These are phyloP conservation scores for Gallirallus australis DNA, from an alignment of 2,797 vertebrate species.

Conservation along the genomic window DNA sequence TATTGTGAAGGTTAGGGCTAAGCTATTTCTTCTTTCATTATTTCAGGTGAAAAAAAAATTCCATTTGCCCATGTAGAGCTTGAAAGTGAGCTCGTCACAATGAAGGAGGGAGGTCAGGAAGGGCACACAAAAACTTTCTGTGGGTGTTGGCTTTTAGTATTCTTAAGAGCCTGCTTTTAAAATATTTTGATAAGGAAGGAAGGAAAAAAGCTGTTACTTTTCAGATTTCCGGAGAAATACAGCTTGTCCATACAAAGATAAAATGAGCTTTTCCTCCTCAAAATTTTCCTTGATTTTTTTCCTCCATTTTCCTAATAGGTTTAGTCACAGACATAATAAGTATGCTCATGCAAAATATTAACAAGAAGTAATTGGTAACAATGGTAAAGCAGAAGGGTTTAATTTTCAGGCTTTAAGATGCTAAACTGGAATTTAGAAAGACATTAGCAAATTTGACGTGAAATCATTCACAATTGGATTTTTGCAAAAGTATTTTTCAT, in stretches of 20 bases:
- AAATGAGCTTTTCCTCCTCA: background rate
- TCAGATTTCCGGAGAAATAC: background rate
- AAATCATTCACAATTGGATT: background rate
- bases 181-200: background rate
- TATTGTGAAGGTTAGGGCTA: background rate
- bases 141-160: accelerated
- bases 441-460: background rate
- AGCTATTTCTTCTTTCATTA: background rate
- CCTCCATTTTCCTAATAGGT: background rate
- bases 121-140: background rate
- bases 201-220: background rate
- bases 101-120: background rate
- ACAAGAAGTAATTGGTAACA: background rate
- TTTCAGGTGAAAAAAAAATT: background rate
- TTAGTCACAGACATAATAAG: background rate
- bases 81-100: background rate
- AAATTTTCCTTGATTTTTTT: background rate
- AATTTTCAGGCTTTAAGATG: background rate
- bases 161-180: background rate
- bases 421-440: background rate
- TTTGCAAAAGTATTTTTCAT: background rate
- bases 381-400: background rate
- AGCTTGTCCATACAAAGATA: background rate
- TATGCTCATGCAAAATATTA: background rate
- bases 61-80: background rate